Evolutionary conservation across 2,113 vertebrate species (phyloP).

Genomic region (Corynorhinus townsendii): DNA sequence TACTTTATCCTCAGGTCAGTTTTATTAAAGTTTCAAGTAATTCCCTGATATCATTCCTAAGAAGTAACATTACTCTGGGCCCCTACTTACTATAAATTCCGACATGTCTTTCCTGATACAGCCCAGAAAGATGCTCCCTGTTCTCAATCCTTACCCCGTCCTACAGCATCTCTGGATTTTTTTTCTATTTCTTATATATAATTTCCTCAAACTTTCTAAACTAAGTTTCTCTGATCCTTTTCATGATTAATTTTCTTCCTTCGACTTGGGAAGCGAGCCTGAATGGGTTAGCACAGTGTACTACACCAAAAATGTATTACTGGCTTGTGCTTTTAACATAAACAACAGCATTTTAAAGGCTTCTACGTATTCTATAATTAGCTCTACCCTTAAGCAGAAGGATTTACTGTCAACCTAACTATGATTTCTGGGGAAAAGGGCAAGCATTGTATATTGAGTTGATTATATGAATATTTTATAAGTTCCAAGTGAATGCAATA

Average conservation of each 20-base stretch:
- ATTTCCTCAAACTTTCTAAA: neutral
- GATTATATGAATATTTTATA: neutral
- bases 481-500: constrained; percentile 15
- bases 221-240: neutral
- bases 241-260: neutral
- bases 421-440: neutral
- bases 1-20: neutral
- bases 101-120: neutral
- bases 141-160: neutral
- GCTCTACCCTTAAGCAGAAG: neutral
- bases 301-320: neutral
- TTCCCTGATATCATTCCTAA: neutral
- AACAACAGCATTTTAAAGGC: constrained; percentile 30
- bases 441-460: neutral
- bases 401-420: neutral
- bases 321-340: constrained; percentile 6
- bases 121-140: neutral
- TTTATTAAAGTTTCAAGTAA: neutral
- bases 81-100: neutral
- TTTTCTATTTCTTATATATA: neutral
- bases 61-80: neutral
- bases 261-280: constrained; percentile 11
- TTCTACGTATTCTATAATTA: neutral
- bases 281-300: neutral
- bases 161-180: neutral